These are phyloP conservation scores for Taxidea taxus DNA, from an alignment of 2,113 vertebrate genomes.

Conservation along the genomic window DNA sequence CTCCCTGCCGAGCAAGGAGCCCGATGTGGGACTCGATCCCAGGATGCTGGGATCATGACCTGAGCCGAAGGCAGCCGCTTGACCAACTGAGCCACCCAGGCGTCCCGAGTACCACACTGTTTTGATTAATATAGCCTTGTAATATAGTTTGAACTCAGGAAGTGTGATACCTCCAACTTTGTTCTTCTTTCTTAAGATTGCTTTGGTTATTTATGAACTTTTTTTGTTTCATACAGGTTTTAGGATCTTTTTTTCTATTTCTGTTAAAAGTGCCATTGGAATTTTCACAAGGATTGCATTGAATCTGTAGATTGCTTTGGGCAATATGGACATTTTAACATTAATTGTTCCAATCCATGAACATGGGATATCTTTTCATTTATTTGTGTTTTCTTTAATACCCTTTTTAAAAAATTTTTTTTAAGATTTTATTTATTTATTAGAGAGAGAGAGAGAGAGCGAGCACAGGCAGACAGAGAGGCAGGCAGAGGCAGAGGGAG, in stretches of 20 bases:
- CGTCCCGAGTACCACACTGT: neutral
- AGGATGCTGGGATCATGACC: too few species aligned
- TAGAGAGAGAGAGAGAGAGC: too few species aligned
- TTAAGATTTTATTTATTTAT: too few species aligned
- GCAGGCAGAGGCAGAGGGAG: too few species aligned
- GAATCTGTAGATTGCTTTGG: neutral
- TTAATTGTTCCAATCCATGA: neutral
- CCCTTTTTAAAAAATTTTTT: too few species aligned
- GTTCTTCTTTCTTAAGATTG: neutral
- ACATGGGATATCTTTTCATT: neutral
- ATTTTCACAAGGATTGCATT: neutral
- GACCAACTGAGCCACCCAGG: too few species aligned
- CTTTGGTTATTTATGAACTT: neutral
- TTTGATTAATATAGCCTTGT: neutral
- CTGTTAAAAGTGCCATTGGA: neutral
- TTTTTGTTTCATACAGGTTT: neutral
- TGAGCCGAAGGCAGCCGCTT: too few species aligned
- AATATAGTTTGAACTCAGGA: neutral
- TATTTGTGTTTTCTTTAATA: neutral
- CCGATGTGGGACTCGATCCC: too few species aligned
- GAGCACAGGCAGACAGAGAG: too few species aligned
- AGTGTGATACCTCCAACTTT: neutral
- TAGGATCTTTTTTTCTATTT: neutral
- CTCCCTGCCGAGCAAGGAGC: too few species aligned
- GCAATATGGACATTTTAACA: neutral